Evolutionary conservation across 2,888 invertebrate genomes (phyloP), one percentile per base, ranked within the genome.

Genomic region (Lottia scabra): DNA sequence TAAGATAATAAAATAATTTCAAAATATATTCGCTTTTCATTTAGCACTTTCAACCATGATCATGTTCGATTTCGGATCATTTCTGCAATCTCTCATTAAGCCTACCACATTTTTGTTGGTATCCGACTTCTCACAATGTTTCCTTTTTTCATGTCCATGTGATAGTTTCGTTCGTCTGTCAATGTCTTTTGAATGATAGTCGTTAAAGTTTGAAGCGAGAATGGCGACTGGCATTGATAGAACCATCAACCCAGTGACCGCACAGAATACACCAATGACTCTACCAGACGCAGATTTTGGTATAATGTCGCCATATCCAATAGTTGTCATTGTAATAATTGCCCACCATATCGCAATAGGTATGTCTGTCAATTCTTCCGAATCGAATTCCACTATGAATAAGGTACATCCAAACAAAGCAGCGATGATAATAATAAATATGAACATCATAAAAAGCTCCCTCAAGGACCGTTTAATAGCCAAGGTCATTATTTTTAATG

Each of bases 301-400:
- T 23, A 75, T 75, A 62, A 78, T 77, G 68, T 85, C 85, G 0
- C 83, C 85, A 75, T 85, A 85, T 4, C 86, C 86, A 8, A 86
- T 84, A 0, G 86, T 85, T 30, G 85, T 85, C 80, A 86, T 81
- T 45, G 86, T 86, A 63, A 85, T 77, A n/a, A 85, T 75, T 1
- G 85, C 82, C 85, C 85, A 86, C 86, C 85, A 85, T 8, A 85
- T 78, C 27, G 78, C 78, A 8, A 78, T 74, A 13, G 84, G 83
- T 10, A 85, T 80, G 65, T 80, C 81, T 4, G 73, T 70, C 67
- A 84, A 84, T 13, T 71, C 75, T 26, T 77, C 72, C 0, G 75
- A 67, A 15, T 74, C 71, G 13, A 71, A 16, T 38, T 72, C 74
- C 1, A 63, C 68, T 46, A 65, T 64, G 64, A 80, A 80, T 66